A percentile compares a stretch with the other conserved stretches of the same genome.
These are phyloP conservation scores for Tamias sibiricus DNA, from an alignment of 2,113 vertebrate species.

Conservation along the genomic window DNA sequence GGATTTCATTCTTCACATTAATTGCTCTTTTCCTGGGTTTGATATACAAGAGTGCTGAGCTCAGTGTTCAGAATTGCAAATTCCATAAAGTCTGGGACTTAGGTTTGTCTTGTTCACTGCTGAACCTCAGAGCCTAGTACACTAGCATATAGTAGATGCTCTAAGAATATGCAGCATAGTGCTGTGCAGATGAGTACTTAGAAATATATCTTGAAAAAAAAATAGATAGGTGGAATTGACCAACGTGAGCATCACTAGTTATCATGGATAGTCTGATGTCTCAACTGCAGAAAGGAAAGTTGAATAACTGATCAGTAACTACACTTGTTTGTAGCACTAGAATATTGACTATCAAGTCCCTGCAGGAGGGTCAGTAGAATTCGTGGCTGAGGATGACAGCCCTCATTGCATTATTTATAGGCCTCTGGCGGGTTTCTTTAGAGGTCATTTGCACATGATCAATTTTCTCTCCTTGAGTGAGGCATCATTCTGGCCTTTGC, in stretches of 20 bases:
- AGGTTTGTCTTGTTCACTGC: background rate
- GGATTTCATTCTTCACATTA: background rate
- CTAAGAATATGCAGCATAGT: background rate
- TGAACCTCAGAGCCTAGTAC: background rate
- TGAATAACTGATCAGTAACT: background rate
- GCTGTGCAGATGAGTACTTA: background rate
- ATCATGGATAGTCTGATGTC: background rate
- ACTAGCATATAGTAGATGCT: background rate
- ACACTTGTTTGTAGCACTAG: background rate
- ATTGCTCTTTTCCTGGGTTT: background rate
- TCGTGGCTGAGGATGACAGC: background rate
- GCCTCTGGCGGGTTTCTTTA: background rate
- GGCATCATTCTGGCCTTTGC: background rate
- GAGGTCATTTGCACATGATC: conserved; percentile 36
- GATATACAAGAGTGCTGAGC: background rate
- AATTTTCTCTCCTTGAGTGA: conserved; percentile 53
- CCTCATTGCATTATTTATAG: background rate
- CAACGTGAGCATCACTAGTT: background rate
- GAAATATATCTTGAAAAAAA: background rate
- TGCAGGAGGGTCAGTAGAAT: background rate
- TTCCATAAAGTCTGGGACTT: background rate
- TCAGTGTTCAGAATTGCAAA: background rate
- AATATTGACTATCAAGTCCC: background rate
- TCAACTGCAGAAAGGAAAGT: background rate
- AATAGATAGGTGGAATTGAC: background rate